These are phyloP conservation scores for Rallus crepitans DNA, from an alignment of 2,797 vertebrate genomes.

Conservation along the genomic window DNA sequence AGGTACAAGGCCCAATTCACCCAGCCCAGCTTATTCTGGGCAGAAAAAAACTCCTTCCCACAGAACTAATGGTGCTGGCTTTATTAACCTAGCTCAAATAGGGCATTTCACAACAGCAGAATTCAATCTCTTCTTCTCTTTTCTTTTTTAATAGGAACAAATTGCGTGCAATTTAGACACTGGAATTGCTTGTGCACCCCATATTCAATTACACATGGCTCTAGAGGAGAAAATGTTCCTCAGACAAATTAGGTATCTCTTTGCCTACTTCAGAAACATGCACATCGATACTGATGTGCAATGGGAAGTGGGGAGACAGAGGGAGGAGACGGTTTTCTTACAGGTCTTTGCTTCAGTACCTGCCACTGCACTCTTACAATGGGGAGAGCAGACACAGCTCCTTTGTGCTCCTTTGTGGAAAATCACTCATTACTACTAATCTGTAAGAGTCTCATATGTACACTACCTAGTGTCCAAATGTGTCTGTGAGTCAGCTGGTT, in stretches of 20 bases:
- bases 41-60: background rate
- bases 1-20: background rate
- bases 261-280: background rate
- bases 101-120: background rate
- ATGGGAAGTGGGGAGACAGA: background rate
- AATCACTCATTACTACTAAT: background rate
- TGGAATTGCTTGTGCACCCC: background rate
- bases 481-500: background rate
- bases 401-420: background rate
- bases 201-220: background rate
- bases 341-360: background rate
- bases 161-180: background rate
- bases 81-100: background rate
- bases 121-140: background rate
- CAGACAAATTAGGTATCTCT: background rate
- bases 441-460: background rate
- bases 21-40: background rate
- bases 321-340: background rate
- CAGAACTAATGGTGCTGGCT: background rate
- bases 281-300: rapidly evolving
- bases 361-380: background rate
- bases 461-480: background rate
- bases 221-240: background rate
- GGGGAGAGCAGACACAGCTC: background rate
- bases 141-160: background rate